Evolutionary conservation across 2,113 vertebrate genomes (phyloP).

Genomic region (Limnothrissa miodon): DNA sequence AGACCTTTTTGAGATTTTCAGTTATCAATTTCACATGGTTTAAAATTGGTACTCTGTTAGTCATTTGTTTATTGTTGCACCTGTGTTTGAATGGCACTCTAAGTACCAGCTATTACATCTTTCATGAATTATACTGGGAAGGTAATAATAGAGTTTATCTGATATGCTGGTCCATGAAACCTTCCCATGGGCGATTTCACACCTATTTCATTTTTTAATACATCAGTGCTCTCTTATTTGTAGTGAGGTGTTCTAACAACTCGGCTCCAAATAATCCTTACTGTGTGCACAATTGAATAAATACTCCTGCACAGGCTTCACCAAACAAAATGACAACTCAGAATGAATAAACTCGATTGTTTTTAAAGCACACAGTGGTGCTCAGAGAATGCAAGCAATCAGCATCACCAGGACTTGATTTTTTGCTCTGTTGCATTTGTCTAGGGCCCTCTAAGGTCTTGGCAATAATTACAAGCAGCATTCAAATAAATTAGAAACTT

Average conservation of each 20-base stretch:
- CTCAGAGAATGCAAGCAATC: slow-evolving; percentile 34
- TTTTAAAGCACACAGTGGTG: slow-evolving; percentile 29
- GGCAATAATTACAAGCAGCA: neutral
- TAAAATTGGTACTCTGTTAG: neutral
- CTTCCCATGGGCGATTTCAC: slow-evolving; percentile 18
- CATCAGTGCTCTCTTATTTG: slow-evolving; percentile 44
- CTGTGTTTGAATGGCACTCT: neutral
- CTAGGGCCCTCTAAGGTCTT: neutral
- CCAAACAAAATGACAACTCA: slow-evolving; percentile 43
- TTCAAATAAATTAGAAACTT: neutral
- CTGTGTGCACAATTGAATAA: slow-evolving; percentile 52
- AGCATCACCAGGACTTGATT: slow-evolving; percentile 38
- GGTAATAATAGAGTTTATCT: neutral
- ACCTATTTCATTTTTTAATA: slow-evolving; percentile 33
- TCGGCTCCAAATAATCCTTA: slow-evolving; percentile 25
- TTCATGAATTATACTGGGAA: neutral
- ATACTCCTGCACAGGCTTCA: slow-evolving; percentile 40
- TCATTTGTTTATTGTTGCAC: neutral
- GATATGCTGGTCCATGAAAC: neutral
- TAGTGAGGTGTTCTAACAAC: slow-evolving; percentile 38
- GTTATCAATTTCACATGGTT: neutral
- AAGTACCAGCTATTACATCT: neutral
- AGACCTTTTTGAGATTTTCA: neutral
- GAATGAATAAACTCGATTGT: slow-evolving; percentile 50
- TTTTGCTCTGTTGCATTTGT: slow-evolving; percentile 28